Evolutionary conservation across 2,888 invertebrate genomes (phyloP).

Genomic region (Athalia cordata): DNA sequence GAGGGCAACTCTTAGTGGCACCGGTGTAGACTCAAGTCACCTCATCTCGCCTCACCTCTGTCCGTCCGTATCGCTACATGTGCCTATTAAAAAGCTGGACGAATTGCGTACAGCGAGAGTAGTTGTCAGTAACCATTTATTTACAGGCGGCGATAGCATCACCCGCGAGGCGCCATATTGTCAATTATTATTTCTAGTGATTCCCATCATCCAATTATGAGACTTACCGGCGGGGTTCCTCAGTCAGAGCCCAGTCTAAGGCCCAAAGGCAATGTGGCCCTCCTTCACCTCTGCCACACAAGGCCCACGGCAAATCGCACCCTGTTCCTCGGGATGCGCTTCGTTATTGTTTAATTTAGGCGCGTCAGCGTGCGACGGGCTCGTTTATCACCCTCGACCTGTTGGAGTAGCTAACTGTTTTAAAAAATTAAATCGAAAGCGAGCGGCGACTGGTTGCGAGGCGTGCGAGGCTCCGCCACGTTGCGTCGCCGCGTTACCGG

Average conservation of each 20-base stretch:
- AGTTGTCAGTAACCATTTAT: constrained; percentile 48
- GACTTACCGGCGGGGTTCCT: constrained; percentile 45
- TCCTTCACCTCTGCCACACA: constrained; percentile 1
- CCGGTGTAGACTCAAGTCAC: not conserved
- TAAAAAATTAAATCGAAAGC: constrained; percentile 46
- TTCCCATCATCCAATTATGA: constrained; percentile 48
- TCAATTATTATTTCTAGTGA: constrained; percentile 48
- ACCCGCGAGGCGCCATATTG: constrained; percentile 46
- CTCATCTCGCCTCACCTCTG: constrained; percentile 4
- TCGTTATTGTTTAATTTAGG: constrained; percentile 48
- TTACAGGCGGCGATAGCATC: constrained; percentile 47
- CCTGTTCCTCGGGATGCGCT: constrained; percentile 46
- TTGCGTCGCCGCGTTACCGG: too few relatives aligned
- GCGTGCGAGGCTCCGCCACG: constrained; percentile 11
- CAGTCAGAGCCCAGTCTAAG: not conserved
- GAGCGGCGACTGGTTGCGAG: constrained; percentile 32
- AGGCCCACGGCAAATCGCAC: constrained; percentile 45
- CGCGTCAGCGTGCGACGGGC: constrained; percentile 47
- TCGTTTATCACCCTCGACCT: constrained; percentile 47
- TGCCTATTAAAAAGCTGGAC: constrained; percentile 40
- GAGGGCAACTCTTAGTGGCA: constrained; percentile 6
- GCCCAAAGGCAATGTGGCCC: constrained; percentile 12
- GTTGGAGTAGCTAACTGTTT: constrained; percentile 47
- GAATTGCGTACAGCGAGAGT: constrained; percentile 42
- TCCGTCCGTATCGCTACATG: constrained; percentile 9